Base-by-base conservation (phyloP, 2,113 vertebrate genomes). In the Notarius lentiginosus region DNA sequence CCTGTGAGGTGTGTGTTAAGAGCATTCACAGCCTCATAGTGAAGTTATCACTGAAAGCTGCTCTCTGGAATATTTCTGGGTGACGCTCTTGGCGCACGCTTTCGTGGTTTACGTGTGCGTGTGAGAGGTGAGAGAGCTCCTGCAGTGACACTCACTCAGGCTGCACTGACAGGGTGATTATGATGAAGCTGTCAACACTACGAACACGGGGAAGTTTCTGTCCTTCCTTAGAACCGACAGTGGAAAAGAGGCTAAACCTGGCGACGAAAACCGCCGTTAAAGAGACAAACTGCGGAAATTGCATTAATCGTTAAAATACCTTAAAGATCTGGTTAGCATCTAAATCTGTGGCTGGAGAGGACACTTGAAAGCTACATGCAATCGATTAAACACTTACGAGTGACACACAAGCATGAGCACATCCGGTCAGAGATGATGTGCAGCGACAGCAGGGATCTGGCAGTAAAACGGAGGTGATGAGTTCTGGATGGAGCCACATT, bases 41-140 rank as follows among this genome's bases (percentile, higher is more conserved):
- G 55, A 80, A 84, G n/a, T 89, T 89, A 88, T 91, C 81, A 22
- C 27, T 77, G 66, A 27, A 68, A 53, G 66, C 68, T 58, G 14
- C 51, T 27, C 60, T 81, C 20, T 51, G 83, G 90, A 82, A 86
- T 85, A 61, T 61, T 53, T 61, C 60, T 22, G 68, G 49, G 49
- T 41, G 53, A 41, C 82, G n/a, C 53, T 81, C 84, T 63, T 66
- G 86, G 65, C 83, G 87, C 77, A 58, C 34, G 34, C 66, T 61
- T 80, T 1, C 3, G 79, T 60, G 10, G 47, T 63, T 79, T 14
- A 73, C 12, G 61, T 77, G 72, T 47, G 73, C 82, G 68, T 83
- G 22, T 0, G 47, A 11, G 85, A 24, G 12, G 22, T 4, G 1
- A 10, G 7, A 4, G 17, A 8, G 22, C 20, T 12, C 56, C 14